Percentiles rank a stretch among this genome's conserved stretches.
These are phyloP conservation scores for Chrysoperla carnea DNA, from an alignment of 1,140 invertebrate species.

Conservation along the genomic window DNA sequence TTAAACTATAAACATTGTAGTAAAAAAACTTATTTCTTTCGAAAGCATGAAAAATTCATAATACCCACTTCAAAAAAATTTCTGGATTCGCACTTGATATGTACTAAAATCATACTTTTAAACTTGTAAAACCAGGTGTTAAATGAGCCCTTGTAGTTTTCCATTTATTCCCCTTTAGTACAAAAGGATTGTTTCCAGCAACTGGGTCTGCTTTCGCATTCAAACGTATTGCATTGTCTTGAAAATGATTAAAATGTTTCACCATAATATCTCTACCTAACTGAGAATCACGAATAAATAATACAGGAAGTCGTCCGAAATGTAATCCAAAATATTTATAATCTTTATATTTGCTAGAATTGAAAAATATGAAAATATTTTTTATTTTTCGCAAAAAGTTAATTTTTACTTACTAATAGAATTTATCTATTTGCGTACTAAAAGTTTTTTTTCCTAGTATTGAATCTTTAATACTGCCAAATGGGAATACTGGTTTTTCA, in stretches of 20 bases:
- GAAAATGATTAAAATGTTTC: slow-evolving; percentile 29
- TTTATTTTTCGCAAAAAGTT: not conserved
- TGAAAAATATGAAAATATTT: too few species aligned
- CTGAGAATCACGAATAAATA: slow-evolving; percentile 33
- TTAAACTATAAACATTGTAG: too few species aligned
- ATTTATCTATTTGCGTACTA: slow-evolving; percentile 1
- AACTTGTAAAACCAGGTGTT: slow-evolving; percentile 19
- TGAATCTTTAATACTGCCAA: slow-evolving; percentile 8
- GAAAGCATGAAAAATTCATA: too few species aligned
- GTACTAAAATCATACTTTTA: slow-evolving; percentile 8
- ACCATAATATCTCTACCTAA: slow-evolving; percentile 31
- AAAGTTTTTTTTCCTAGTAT: slow-evolving; percentile 4
- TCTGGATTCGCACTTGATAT: too few species aligned
- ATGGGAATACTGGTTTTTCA: slow-evolving; percentile 6
- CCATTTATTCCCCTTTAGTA: slow-evolving; percentile 20
- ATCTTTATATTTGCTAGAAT: slow-evolving; percentile 5
- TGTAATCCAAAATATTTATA: slow-evolving; percentile 20
- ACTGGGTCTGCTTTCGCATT: slow-evolving; percentile 19
- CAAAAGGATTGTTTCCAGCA: slow-evolving; percentile 20
- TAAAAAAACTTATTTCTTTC: too few species aligned
- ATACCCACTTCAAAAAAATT: too few species aligned
- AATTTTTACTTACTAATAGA: slow-evolving; percentile 6
- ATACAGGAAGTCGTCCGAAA: slow-evolving; percentile 21
- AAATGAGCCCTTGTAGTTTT: slow-evolving; percentile 21
- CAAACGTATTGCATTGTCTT: slow-evolving; percentile 17